Evolutionary conservation across 92 coral and sea anemone species (phyloP).

Genomic region (Scolanthus callimorphus): DNA sequence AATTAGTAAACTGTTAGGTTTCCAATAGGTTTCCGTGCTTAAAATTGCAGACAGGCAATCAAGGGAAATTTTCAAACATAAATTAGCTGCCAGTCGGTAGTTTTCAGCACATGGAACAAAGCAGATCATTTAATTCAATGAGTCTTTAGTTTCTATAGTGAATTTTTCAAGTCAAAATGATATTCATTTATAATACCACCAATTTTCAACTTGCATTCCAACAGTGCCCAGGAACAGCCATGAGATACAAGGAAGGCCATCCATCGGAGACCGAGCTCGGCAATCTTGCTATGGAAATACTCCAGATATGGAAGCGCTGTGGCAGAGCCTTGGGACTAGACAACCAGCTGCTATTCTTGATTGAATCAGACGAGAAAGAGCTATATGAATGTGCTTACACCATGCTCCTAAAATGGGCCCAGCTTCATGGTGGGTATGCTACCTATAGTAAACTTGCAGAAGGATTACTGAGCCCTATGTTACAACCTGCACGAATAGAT

Average conservation of each 20-base stretch:
- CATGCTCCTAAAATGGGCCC: slow-evolving; percentile 56
- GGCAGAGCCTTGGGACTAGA: slow-evolving; percentile 45
- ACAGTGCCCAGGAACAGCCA: neutral
- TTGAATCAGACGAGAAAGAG: slow-evolving; percentile 29
- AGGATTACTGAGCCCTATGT: slow-evolving; percentile 31
- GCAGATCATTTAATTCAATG: no score
- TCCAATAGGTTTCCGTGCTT: no score
- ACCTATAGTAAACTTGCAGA: slow-evolving; percentile 39
- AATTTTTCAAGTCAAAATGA: no score
- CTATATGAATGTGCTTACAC: slow-evolving; percentile 37
- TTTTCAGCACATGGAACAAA: no score
- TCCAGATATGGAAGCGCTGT: slow-evolving; percentile 41
- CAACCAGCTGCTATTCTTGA: slow-evolving; percentile 33
- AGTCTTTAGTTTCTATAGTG: no score
- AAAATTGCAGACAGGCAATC: no score
- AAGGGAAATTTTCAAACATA: no score
- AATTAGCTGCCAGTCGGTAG: no score
- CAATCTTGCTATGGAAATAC: slow-evolving; percentile 25
- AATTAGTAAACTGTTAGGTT: no score
- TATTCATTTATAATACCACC: no score
- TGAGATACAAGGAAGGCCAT: slow-evolving; percentile 31
- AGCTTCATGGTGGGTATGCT: slow-evolving; percentile 32
- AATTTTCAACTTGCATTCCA: neutral
- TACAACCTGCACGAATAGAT: slow-evolving; percentile 38
- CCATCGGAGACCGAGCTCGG: slow-evolving; percentile 23